Evolutionary conservation across 2,888 invertebrate species (phyloP).

Genomic region (Chrysomela aeneicollis): DNA sequence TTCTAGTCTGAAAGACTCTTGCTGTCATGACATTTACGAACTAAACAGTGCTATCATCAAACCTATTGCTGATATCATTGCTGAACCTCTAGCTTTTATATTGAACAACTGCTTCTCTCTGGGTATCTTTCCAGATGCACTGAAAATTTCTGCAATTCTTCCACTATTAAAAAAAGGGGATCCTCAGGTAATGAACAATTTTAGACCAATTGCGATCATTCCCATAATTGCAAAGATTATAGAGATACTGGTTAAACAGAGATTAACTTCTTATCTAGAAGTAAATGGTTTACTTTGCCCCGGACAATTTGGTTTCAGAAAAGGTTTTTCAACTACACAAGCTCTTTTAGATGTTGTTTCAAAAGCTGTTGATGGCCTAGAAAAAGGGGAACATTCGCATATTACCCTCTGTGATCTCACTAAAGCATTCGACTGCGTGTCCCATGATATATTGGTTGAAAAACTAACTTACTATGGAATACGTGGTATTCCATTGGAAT

Average conservation of each 20-base stretch:
- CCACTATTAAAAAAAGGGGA: slow-evolving; percentile 9
- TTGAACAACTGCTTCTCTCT: slow-evolving; percentile 6
- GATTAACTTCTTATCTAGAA: not conserved
- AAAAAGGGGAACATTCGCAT: slow-evolving; percentile 3
- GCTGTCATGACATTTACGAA: not conserved
- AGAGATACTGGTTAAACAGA: not conserved
- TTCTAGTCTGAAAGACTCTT: not conserved
- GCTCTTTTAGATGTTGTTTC: not conserved
- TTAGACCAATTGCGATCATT: too few relatives aligned
- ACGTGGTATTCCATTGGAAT: not conserved
- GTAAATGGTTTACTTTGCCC: not conserved
- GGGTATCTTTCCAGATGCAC: slow-evolving; percentile 6
- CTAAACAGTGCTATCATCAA: not conserved
- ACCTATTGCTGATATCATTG: not conserved
- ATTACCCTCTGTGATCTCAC: too few relatives aligned
- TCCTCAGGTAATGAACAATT: not conserved
- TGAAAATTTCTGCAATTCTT: slow-evolving; percentile 2
- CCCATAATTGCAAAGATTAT: not conserved
- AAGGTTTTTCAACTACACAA: not conserved
- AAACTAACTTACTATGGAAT: too few relatives aligned
- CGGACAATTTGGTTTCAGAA: too few relatives aligned
- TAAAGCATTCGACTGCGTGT: slow-evolving; percentile 11
- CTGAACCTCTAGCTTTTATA: not conserved
- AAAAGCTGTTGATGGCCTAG: slow-evolving; percentile 8
- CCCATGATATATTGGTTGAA: too few relatives aligned